A percentile compares a stretch with the other conserved stretches of the same genome.
Conservation (phyloP, 2,113 vertebrate genomes). For the Rhabdornis inornatus region DNA sequence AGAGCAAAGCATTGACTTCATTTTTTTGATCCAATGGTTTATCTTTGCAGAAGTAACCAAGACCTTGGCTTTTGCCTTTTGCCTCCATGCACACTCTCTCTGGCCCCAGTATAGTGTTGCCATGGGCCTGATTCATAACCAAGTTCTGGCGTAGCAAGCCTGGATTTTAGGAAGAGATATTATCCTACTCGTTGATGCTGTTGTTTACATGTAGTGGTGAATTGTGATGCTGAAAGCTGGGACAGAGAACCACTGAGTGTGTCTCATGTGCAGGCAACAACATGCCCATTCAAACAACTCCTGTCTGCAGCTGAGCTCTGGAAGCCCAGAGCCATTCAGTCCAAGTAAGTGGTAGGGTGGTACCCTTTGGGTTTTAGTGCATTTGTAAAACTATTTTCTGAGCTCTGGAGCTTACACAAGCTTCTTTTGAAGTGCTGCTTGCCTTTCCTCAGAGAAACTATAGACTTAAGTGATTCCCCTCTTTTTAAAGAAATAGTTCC, state of each 20-base stretch:
- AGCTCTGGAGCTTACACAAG: not conserved
- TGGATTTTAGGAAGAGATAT: not conserved
- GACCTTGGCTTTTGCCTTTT: not conserved
- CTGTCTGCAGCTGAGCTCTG: not conserved
- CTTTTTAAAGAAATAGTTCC: not conserved
- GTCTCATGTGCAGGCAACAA: not conserved
- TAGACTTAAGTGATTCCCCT: not conserved
- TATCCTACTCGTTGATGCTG: not conserved
- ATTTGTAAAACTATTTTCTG: not conserved
- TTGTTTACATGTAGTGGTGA: not conserved
- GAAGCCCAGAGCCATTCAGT: not conserved
- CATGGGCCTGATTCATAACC: not conserved
- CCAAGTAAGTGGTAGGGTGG: not conserved
- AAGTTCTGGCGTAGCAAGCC: not conserved
- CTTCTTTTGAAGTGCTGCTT: not conserved
- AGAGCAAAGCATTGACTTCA: not conserved
- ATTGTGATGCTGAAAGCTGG: not conserved
- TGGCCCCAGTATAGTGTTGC: not conserved
- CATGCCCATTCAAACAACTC: not conserved
- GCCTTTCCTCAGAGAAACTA: not conserved
- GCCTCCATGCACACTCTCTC: not conserved
- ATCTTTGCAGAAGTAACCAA: not conserved
- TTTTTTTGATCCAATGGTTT: not conserved
- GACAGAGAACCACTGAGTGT: not conserved
- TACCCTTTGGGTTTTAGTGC: not conserved